Evolutionary conservation across 2,888 invertebrate species (phyloP).

Genomic region (Latrodectus elegans): DNA sequence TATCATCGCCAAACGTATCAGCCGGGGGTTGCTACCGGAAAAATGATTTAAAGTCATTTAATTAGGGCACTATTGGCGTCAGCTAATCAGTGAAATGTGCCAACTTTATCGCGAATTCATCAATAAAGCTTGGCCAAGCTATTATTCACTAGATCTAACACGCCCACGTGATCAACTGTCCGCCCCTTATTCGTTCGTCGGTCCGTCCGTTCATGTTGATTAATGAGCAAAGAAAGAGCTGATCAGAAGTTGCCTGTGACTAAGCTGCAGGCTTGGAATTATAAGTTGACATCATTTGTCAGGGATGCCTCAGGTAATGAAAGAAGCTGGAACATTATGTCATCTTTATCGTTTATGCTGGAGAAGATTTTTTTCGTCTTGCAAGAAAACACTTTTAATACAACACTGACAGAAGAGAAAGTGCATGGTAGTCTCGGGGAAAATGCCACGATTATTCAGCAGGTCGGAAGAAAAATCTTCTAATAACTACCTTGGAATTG

Average conservation of each 20-base stretch:
- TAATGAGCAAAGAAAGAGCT: constrained; percentile 57
- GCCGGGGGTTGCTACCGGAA: constrained; percentile 22
- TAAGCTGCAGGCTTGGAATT: constrained; percentile 44
- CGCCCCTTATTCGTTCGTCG: constrained; percentile 1
- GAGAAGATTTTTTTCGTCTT: constrained; percentile 1
- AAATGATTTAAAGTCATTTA: constrained; percentile 65
- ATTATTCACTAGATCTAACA: constrained; percentile 50
- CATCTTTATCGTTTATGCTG: background rate
- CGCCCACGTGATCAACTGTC: constrained; percentile 29
- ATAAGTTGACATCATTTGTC: constrained; percentile 60
- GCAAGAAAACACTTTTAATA: too few relatives aligned
- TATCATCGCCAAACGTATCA: constrained; percentile 27
- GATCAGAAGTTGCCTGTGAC: constrained; percentile 36
- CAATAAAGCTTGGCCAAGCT: constrained; percentile 44
- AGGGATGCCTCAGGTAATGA: constrained; percentile 19
- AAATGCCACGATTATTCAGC: too few relatives aligned
- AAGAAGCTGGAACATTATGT: constrained; percentile 43
- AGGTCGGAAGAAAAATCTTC: too few relatives aligned
- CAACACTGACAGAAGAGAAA: too few relatives aligned
- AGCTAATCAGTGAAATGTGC: constrained; percentile 63
- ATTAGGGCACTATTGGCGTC: constrained; percentile 60
- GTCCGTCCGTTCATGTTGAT: constrained; percentile 36
- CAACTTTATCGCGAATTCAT: constrained; percentile 63
- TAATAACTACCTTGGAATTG: too few relatives aligned
- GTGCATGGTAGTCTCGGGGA: too few relatives aligned